Evolutionary conservation across 2,888 invertebrate genomes (phyloP), one percentile per base, ranked within the genome.

Genomic region (Lasioglossum morio): DNA sequence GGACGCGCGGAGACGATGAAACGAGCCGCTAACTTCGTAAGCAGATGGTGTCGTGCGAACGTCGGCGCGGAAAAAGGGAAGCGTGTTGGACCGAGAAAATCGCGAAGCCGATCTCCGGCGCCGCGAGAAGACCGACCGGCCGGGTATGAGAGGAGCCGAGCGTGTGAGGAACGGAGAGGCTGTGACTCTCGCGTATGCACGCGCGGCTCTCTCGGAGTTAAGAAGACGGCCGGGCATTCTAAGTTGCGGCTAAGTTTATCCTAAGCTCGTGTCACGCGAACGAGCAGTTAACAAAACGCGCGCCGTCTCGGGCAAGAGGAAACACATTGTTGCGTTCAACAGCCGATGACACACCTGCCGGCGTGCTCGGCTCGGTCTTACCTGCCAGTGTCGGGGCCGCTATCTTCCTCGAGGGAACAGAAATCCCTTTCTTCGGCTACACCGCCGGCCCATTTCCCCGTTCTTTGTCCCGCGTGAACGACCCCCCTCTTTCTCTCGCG

Each of bases 341-440:
- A 77, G 85, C 81, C 85, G 91, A 93, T 94, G 93, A 92, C 93
- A 93, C 94, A 94, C 94, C 94, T 94, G 94, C 93, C 92, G 91
- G 89, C 89, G 91, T 93, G 92, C 92, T 80, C 90, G 89, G 88
- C 91, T 87, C 76, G 82, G 86, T 85, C 83, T 87, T 87, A 88
- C 88, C 88, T 80, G 86, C 77, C 77, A 27, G 79, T 27, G 48
- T 69, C 57, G 27, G 63, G 16, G 27, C 34, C 48, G 46, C 37
- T 70, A 30, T 27, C 66, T 37, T 48, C 34, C 40, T 60, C 66
- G 46, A n/a, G 34, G 69, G 69, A 34, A 70, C 27, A 48, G 53
- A 77, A 77, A 81, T 74, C 82, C 81, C 79, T 83, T 83, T 77
- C 78, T 53, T 83, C 37, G 76, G 57, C n/a, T 4, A n/a, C 40